These are phyloP conservation scores for Champsocephalus gunnari DNA, from an alignment of 2,797 vertebrate genomes.

Conservation along the genomic window DNA sequence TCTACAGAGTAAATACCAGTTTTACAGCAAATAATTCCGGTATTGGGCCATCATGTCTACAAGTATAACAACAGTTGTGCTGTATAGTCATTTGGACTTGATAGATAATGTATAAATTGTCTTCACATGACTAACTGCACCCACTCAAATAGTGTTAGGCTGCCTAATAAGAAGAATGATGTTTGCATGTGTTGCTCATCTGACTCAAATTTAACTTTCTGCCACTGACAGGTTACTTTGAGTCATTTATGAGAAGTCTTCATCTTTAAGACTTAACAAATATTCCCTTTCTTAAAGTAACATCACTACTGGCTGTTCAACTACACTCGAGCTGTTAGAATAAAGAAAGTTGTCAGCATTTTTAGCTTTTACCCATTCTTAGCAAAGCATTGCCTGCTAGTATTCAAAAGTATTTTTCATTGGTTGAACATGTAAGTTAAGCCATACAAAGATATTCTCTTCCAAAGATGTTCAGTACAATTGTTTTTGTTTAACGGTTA, in stretches of 20 bases:
- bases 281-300: neutral
- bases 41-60: neutral
- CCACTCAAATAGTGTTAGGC: constrained; percentile 17
- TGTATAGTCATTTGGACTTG: constrained; percentile 4
- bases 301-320: neutral
- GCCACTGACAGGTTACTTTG: neutral
- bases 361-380: no score
- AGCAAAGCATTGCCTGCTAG: no score
- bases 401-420: no score
- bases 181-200: constrained; percentile 36
- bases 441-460: no score
- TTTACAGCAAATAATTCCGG: neutral
- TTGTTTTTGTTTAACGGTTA: no score
- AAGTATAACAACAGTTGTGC: constrained; percentile 3
- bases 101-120: constrained; percentile 51
- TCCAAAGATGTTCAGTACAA: no score
- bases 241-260: constrained; percentile 1
- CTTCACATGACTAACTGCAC: constrained; percentile 62
- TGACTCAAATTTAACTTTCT: constrained; percentile 57
- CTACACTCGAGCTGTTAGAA: no score
- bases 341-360: no score
- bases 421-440: no score
- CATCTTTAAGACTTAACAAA: neutral
- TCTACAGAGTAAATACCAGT: neutral
- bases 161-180: constrained; percentile 38